Conservation (phyloP, 2,797 vertebrate genomes). For the Serranus cabrilla region DNA sequence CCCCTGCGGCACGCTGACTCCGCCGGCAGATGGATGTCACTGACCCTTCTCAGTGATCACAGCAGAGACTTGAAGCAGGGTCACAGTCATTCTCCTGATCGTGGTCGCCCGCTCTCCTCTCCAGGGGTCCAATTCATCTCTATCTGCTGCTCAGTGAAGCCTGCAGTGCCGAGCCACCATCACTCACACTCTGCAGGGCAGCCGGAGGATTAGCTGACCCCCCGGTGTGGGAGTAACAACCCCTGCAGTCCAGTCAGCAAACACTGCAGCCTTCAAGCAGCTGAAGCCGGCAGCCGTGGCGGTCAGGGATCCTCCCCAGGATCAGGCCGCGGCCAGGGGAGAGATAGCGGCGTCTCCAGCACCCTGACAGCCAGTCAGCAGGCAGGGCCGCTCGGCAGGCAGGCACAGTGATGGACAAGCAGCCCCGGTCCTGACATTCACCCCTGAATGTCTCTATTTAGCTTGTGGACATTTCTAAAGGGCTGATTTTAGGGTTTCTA, state of each 20-base stretch:
- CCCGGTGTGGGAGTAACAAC: conserved; percentile 72
- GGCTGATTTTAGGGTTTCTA: background rate
- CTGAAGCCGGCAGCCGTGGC: conserved; percentile 44
- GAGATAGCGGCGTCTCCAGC: conserved; percentile 84
- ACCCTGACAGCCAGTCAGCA: conserved; percentile 65
- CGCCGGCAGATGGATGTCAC: conserved; percentile 56
- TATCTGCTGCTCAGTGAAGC: conserved; percentile 71
- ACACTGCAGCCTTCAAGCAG: conserved; percentile 57
- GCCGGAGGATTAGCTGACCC: conserved; percentile 73
- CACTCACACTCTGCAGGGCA: conserved; percentile 67
- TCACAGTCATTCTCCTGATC: conserved; percentile 61
- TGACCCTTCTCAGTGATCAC: conserved; percentile 68
- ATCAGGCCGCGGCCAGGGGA: conserved; percentile 47
- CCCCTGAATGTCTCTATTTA: conserved; percentile 7
- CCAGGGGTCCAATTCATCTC: conserved; percentile 60
- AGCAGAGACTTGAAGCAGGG: conserved; percentile 57
- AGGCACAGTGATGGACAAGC: conserved; percentile 63
- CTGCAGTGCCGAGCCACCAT: conserved; percentile 59
- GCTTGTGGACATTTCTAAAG: background rate
- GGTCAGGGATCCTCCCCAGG: conserved; percentile 74
- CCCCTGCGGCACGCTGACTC: conserved; percentile 33
- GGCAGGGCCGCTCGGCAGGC: conserved; percentile 59
- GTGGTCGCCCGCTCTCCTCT: conserved; percentile 40
- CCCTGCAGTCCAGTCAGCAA: conserved; percentile 74
- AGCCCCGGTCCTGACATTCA: conserved; percentile 34